These are phyloP conservation scores for Lobophora halterata DNA, from an alignment of 2,888 invertebrate genomes.

Conservation along the genomic window DNA sequence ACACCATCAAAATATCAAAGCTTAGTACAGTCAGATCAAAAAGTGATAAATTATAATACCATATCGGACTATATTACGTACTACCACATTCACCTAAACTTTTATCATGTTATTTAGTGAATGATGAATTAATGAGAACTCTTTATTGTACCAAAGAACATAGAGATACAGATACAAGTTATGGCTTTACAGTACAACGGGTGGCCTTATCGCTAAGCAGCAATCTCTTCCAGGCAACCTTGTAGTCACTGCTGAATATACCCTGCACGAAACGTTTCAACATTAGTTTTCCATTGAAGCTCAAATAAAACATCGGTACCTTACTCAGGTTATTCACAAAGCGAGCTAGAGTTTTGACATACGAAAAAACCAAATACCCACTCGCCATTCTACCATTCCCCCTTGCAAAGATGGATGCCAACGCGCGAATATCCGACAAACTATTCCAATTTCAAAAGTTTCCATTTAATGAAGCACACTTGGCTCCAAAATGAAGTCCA, in stretches of 20 bases:
- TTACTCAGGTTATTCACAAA: conserved; percentile 58
- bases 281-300: conserved; percentile 37
- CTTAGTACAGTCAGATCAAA: too few species aligned
- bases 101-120: too few species aligned
- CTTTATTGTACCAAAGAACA: too few species aligned
- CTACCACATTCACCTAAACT: too few species aligned
- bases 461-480: conserved; percentile 59
- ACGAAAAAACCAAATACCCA: conserved; percentile 56
- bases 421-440: conserved; percentile 64
- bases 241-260: conserved; percentile 9
- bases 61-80: too few species aligned
- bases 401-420: conserved; percentile 67
- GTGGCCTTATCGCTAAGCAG: too few species aligned
- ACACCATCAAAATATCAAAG: too few species aligned
- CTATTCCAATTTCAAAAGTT: conserved; percentile 78
- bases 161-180: too few species aligned
- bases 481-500: conserved; percentile 54
- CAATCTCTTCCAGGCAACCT: too few species aligned
- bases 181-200: too few species aligned
- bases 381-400: conserved; percentile 32
- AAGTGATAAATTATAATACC: too few species aligned
- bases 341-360: conserved; percentile 53
- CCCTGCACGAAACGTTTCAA: conserved; percentile 18
- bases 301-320: conserved; percentile 50
- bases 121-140: too few species aligned